Percentiles rank a stretch among this genome's conserved stretches.
Conservation (phyloP, 2,113 vertebrate genomes). For the Urocynchramus pylzowi region DNA sequence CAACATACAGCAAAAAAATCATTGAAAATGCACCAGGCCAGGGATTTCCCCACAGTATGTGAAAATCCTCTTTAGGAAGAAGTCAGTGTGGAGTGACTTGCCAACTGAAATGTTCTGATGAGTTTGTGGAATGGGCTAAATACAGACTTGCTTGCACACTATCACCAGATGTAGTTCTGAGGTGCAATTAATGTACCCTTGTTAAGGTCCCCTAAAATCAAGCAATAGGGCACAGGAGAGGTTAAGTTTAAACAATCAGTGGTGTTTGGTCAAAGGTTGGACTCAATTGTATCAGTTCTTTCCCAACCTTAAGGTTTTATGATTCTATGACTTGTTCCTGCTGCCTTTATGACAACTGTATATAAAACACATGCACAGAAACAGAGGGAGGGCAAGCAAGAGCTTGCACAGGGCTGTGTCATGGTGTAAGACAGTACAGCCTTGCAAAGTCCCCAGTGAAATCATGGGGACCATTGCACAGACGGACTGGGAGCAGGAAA, state of each 20-base stretch:
- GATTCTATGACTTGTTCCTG: not conserved
- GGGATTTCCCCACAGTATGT: not conserved
- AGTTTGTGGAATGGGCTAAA: not conserved
- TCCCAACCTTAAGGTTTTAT: not conserved
- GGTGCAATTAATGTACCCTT: not conserved
- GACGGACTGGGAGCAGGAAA: not conserved
- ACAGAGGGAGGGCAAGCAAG: not conserved
- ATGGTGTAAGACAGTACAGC: accelerated
- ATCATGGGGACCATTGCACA: not conserved
- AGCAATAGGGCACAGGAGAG: not conserved
- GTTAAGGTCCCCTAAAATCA: not conserved
- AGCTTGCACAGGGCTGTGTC: not conserved
- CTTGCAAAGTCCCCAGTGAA: not conserved
- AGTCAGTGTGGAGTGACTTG: not conserved
- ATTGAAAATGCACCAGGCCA: not conserved
- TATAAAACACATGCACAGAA: not conserved
- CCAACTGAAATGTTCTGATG: not conserved
- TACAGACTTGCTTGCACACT: not conserved
- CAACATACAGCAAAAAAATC: not conserved
- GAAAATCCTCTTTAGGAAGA: not conserved
- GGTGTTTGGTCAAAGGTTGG: not conserved
- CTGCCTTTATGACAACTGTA: not conserved
- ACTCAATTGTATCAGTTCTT: not conserved
- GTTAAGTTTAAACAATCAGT: not conserved
- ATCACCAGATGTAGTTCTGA: not conserved